These are phyloP conservation scores for Neomorphus geoffroyi DNA, from an alignment of 2,797 vertebrate species.

Conservation along the genomic window DNA sequence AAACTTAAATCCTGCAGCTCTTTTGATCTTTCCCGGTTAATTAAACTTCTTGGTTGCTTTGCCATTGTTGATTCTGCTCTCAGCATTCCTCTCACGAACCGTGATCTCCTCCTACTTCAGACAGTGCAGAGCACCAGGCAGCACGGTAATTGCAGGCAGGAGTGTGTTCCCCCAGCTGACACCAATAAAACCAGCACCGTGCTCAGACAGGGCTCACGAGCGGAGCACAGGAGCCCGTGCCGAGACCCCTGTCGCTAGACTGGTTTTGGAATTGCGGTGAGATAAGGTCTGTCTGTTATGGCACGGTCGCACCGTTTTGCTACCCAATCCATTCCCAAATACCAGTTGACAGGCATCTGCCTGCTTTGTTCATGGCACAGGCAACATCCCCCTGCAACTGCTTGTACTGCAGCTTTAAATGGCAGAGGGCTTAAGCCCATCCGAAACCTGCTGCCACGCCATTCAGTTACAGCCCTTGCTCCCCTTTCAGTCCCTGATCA, in stretches of 20 bases:
- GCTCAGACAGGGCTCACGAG: background rate
- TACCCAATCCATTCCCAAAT: background rate
- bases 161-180: background rate
- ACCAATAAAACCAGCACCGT: accelerated
- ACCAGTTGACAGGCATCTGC: background rate
- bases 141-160: accelerated
- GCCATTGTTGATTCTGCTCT: background rate
- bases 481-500: background rate
- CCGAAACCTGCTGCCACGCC: background rate
- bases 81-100: background rate
- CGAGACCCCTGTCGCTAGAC: background rate
- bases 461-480: background rate
- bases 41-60: accelerated
- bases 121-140: background rate
- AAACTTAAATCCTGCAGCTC: background rate
- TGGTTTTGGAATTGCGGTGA: background rate
- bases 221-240: accelerated
- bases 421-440: background rate
- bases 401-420: background rate
- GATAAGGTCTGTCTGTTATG: background rate
- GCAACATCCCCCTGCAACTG: background rate
- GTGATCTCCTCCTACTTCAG: background rate
- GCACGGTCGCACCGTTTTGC: accelerated
- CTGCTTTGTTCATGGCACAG: background rate
- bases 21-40: background rate